A percentile compares a stretch with the other conserved stretches of the same genome.
phyloP scores from a whole-genome alignment of 2,113 vertebrate species.

The Scomber scombrus region DNA sequence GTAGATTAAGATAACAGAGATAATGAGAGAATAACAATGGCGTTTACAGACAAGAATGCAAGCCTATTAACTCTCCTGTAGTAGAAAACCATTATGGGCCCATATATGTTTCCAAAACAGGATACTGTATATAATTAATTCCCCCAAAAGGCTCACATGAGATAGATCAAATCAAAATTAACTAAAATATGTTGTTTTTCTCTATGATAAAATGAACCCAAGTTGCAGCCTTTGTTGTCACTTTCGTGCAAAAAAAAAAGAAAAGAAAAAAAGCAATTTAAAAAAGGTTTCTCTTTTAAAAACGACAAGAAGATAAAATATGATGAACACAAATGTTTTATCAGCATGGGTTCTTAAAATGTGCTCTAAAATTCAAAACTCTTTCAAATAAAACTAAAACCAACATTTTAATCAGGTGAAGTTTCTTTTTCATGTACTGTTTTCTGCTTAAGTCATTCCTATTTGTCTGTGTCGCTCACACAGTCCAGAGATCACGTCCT shows the following conservation, averaged over 20 bases:
- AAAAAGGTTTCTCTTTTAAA: too few species aligned
- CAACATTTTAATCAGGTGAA: background rate
- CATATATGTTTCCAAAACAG: conserved; percentile 27
- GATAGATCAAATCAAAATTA: background rate
- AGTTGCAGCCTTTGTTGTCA: background rate
- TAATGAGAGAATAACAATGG: conserved; percentile 76
- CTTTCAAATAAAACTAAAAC: background rate
- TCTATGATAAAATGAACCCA: background rate
- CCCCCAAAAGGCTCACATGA: background rate
- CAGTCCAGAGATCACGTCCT: conserved; percentile 41
- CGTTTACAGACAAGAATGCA: conserved; percentile 70
- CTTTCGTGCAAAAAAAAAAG: too few species aligned
- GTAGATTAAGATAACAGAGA: conserved; percentile 78
- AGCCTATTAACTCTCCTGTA: conserved; percentile 26
- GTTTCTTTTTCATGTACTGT: conserved; percentile 9
- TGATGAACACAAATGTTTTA: background rate
- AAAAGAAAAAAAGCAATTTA: background rate
- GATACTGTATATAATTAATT: conserved; percentile 12
- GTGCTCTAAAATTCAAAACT: too few species aligned
- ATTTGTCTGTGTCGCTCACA: background rate
- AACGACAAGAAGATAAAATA: too few species aligned
- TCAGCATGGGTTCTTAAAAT: too few species aligned
- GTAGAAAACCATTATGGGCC: conserved; percentile 39
- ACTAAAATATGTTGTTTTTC: background rate
- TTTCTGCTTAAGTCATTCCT: background rate